Evolutionary conservation across 2,888 invertebrate genomes (phyloP), one percentile per base, ranked within the genome.

Genomic region (Crocallis elinguaria): DNA sequence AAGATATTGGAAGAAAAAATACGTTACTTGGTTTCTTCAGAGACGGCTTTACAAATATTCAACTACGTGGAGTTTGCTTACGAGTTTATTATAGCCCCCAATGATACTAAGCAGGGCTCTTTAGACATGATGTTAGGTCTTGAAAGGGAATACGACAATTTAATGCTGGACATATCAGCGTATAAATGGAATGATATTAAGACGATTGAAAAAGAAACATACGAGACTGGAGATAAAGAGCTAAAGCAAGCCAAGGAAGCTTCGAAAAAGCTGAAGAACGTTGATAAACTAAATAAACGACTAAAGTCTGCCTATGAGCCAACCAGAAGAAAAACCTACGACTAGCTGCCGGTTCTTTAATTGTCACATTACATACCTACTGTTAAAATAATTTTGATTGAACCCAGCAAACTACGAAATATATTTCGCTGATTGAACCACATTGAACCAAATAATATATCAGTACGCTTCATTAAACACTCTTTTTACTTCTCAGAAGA

Each of bases 61-160:
- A 93, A 93, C 23, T 94, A 93, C 64, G 92, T 95, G 2, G 94
- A 95, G 76, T 94, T 94, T 69, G 88, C 94, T 0, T 95, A 94
- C 71, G 94, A 94, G 74, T 86, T 91, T 25, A 82, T 94, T 14
- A 88, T 95, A 25, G 93, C 92, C 0, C 86, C 92, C 0, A 94
- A 94, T 67, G 94, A 94, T 58, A 93, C 93, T 0, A 93, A 93
- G 63, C 77, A 94, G 7, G 91, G 88, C 56, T 86, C 92, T 41
- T 85, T 92, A 53, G 90, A 93, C 5, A 94, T 95, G 94, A 93
- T 93, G 82, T 79, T 86, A 50, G 88, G 90, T 14, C 86, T 95
- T 39, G 95, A 95, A 76, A 82, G 62, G 32, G 91, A 91, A 69
- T 91, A 87, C 49, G 84, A 90, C 49, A 80, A 82, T 60, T 67